Evolutionary conservation across 2,113 vertebrate genomes (phyloP), one percentile per base, ranked within the genome.

Genomic region (Osmerus mordax): DNA sequence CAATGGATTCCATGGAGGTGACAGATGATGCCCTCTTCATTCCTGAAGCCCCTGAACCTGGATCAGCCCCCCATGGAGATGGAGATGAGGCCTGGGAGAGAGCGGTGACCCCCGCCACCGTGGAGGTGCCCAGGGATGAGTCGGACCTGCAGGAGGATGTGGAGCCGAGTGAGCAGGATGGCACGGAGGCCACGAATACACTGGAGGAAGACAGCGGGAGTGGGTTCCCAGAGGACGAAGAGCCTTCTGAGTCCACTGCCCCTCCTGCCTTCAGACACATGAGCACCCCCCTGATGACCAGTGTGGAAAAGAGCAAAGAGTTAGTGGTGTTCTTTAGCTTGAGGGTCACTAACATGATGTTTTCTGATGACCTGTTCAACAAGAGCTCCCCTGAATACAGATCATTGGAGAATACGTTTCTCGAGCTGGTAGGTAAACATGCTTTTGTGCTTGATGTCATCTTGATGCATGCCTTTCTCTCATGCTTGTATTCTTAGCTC

Each of bases 311-410:
- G 78, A 91, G 87, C 87, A 95, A 90, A 81, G 97, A 98, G 64
- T 86, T 98, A 6, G 94, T 97, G 65, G 95, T 99, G 55, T 96
- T 99, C 89, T 97, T 99, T 93, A 98, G 96, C 80, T 90, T 98
- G 78, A 90, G 93, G 67, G 93, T 98, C 5, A 95, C 96, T 76
- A 97, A 97, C 90, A 90, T 97, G 92, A 92, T 91, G 83, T 97
- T 99, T 89, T 96, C 96, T 2, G 89, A 94, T 1, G 91, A 94
- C 87, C 92, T 98, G 77, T 97, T 95, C 94, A 96, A 99, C 72
- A 95, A 93, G 89, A 97, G 93, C 18, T 98, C 96, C 0, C 72
- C 86, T 16, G 96, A 97, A 66, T 98, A 98, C 87, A 95, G 90
- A 82, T 92, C 94, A 0, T 89, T 98, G 81, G 95, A 98, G 83